Percentiles rank a stretch among this genome's conserved stretches.
Evolutionary conservation across 1,140 invertebrate genomes (phyloP).

Genomic region (Sogatella furcifera): DNA sequence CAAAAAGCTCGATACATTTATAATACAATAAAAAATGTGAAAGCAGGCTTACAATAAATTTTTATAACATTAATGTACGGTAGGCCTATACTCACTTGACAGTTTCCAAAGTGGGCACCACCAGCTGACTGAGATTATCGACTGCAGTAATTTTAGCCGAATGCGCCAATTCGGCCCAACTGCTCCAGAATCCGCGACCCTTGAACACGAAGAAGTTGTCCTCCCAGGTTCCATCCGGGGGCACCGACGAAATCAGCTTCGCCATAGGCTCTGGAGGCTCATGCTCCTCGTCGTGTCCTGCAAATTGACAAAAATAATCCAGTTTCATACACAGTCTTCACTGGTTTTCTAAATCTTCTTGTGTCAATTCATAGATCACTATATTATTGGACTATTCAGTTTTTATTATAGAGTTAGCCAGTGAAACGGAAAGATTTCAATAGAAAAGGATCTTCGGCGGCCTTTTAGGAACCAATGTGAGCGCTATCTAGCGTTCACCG

Average conservation of each 20-base stretch:
- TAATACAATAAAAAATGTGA: too few relatives aligned
- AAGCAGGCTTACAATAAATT: too few relatives aligned
- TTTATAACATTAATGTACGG: too few relatives aligned
- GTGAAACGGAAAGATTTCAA: too few relatives aligned
- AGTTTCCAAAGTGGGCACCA: constrained; percentile 78
- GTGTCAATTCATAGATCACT: too few relatives aligned
- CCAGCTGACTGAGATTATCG: constrained; percentile 58
- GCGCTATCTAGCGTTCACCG: too few relatives aligned
- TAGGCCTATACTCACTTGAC: constrained; percentile 48
- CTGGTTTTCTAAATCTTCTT: too few relatives aligned
- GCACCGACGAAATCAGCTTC: constrained; percentile 59
- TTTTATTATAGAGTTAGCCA: too few relatives aligned
- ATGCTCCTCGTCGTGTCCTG: constrained; percentile 40
- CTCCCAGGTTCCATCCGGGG: constrained; percentile 58
- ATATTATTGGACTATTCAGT: too few relatives aligned
- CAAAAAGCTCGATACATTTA: too few relatives aligned
- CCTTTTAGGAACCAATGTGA: too few relatives aligned
- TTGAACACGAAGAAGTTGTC: constrained; percentile 69
- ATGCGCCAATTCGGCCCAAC: constrained; percentile 54
- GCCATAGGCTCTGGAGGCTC: constrained; percentile 52
- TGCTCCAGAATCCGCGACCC: constrained; percentile 67
- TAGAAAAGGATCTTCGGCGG: too few relatives aligned
- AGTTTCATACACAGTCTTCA: background rate
- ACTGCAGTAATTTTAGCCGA: constrained; percentile 44
- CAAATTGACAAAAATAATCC: background rate